Conservation (phyloP, 2,797 vertebrate species). For the Sphaeramia orbicularis region DNA sequence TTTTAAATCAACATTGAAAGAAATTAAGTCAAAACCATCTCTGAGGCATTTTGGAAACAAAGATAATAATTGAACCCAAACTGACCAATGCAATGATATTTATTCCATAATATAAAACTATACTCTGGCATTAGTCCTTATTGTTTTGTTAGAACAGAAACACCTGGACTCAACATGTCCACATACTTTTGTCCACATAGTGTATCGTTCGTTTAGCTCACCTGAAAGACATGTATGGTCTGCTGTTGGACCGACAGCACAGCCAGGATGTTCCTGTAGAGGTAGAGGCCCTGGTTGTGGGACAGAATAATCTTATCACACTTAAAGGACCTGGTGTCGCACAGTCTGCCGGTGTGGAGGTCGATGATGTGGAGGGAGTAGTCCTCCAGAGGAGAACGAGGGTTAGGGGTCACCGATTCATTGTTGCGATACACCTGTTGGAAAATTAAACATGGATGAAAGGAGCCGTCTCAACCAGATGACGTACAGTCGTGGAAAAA, state of each 20-base stretch:
- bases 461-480: background rate
- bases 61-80: too few species aligned
- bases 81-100: too few species aligned
- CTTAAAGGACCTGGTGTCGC: constrained; percentile 96
- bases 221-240: constrained; percentile 98
- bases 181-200: too few species aligned
- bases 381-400: constrained; percentile 95
- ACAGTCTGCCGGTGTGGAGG: constrained; percentile 94
- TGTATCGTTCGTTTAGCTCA: too few species aligned
- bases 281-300: constrained; percentile 97
- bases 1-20: too few species aligned
- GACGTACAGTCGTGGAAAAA: too few species aligned
- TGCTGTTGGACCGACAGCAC: constrained; percentile 98
- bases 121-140: too few species aligned
- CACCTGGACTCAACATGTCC: too few species aligned
- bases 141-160: too few species aligned
- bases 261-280: constrained; percentile 98
- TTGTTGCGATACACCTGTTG: constrained; percentile 95
- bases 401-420: constrained; percentile 97
- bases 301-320: constrained; percentile 98
- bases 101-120: too few species aligned
- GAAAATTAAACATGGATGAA: constrained; percentile 11
- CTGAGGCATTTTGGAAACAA: too few species aligned
- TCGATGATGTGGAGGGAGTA: constrained; percentile 98
- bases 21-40: too few species aligned